Evolutionary conservation across 2,797 vertebrate genomes (phyloP), one percentile per base, ranked within the genome.

Genomic region (Cynopterus sphinx): DNA sequence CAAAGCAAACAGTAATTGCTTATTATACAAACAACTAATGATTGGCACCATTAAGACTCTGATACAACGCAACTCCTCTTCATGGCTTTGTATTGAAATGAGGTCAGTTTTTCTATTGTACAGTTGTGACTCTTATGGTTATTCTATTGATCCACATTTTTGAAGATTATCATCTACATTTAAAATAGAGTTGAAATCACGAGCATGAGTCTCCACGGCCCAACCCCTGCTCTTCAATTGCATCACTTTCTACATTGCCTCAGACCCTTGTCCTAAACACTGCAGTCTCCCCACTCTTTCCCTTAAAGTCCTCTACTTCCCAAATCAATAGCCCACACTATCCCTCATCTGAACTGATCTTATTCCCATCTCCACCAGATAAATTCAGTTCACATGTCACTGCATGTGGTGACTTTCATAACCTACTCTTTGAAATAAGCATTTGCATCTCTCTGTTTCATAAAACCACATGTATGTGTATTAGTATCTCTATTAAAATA

Each of bases 201-300:
- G 26, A 78, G 43, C 24, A 19, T n/a, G 24, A 2, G 31, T 26
- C 67, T 81, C 75, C 26, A 51, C 70, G 39, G 36, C 61, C 41
- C 7, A 33, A 28, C 4, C 0, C 6, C 16, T 21, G n/a, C 22
- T 61, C 36, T 59, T 41, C 55, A 43, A 15, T 2, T 1, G 1
- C 11, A 16, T 33, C 41, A 39, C 1, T 4, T 6, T 4, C 39
- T n/a, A 5, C 1, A 1, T 10, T 28, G 36, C 21, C 31, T 75
- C 0, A 0, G 24, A 57, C 39, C 26, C 19, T n/a, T 39, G 49
- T 1, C 13, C 67, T 59, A 26, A 13, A 11, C 1, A 5, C 53
- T 19, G 11, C 24, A 15, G 12, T 57, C 24, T 36, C 51, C 9
- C 22, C 3, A 6, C 2, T 12, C 28, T 70, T 51, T 6, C 4